Evolutionary conservation across 2,113 vertebrate species (phyloP), one percentile per base, ranked within the genome.

Genomic region (Gambusia holbrooki): DNA sequence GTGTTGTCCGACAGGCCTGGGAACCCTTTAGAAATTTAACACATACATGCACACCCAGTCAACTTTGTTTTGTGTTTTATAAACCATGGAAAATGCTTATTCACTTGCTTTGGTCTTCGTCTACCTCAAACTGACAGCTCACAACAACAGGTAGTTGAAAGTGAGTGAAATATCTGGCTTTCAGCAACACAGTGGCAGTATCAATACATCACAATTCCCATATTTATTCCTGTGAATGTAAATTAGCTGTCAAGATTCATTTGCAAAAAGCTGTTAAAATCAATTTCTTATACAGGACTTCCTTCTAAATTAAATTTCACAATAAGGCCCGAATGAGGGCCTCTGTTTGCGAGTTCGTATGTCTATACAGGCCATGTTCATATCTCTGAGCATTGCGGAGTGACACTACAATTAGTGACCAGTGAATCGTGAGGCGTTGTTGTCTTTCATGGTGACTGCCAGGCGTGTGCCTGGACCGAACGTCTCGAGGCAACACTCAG

Each of bases 361-460:
- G 74, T 81, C 84, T 87, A 79, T 45, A 79, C 73, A 5, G 72
- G 61, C 61, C 40, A 54, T 81, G 82, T 84, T 92, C 90, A 90
- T 88, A 89, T 91, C 82, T 76, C 73, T 22, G 13, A 74, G 74
- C 66, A 17, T 74, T 37, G 79, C 27, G 60, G 90, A 93, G 79
- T 91, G 93, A 94, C 92, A 92, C 90, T 93, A 89, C 90, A 93
- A 94, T 94, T 94, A 94, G 90, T 83, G 88, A 76, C 89, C 90
- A 92, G 86, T 92, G 93, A 94, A 90, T 93, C 89, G 92, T 92
- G 90, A 90, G 90, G 81, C 61, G 85, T 84, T 90, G 79, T 66
- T 84, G 81, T 82, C 85, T 84, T 87, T 90, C 88, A 61, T 71
- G 42, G 74, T 6, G 72, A 80, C 81, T 82, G 90, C 82, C 88